Base-by-base conservation (phyloP, 2,113 vertebrate genomes). In the Phrynosoma platyrhinos region DNA sequence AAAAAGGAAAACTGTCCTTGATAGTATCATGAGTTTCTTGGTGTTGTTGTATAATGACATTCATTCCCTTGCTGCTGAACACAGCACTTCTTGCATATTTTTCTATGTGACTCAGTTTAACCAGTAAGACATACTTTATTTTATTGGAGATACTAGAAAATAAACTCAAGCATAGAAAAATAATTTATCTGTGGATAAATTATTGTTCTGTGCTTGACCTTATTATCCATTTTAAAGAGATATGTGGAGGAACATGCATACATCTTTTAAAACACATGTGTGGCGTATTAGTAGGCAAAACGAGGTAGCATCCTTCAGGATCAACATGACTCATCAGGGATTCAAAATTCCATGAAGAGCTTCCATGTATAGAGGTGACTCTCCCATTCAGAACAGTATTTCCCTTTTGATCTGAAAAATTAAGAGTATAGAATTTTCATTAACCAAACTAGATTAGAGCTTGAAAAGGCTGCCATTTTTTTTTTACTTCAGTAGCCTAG, bases 1-100 rank as follows among this genome's bases (percentile, higher is more conserved):
- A 84, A 92, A 85, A 53, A 30, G 76, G 8, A 82, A 53, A 92
- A 84, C 86, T 4, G 1, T 80, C 0, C 2, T 93, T 3, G 3
- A 87, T 82, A 64, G 20, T 0, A 82, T 83, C 9, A 74, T 0
- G 0, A 8, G 72, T 85, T 88, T 91, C 3, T 23, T 80, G 84
- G 77, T 72, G 40, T 13, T 82, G 47, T 21, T 40, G 27, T 68
- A 52, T 55, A 81, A 25, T 36, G 27, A 30, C 9, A 23, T 66
- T 66, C 82, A 10, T 75, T 25, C 27, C 7, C 40, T 58, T 10
- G 27, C 14, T 64, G 36, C 55, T 87, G 72, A 62, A 32, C 32
- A 69, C 7, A 79, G 21, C 20, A 62, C 27, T 72, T 40, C 14
- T 9, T 30, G 25, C 23, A 64, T 47, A 40, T 23, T 87, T 72